phyloP scores from a whole-genome alignment of 2,888 invertebrate genomes.

The Synanthedon myopaeformis region DNA sequence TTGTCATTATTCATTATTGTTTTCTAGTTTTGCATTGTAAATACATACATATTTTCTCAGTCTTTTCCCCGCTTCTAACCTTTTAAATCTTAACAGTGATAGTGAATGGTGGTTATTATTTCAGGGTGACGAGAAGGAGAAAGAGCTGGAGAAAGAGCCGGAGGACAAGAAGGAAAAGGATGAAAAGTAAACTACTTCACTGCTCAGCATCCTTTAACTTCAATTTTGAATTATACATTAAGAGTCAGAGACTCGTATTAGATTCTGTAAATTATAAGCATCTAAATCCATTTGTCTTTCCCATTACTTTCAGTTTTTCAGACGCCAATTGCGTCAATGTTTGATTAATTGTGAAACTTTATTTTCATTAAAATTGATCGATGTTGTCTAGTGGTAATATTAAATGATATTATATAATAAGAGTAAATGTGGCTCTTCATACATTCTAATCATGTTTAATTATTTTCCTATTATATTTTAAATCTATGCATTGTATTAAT shows the following conservation, averaged over 20 bases:
- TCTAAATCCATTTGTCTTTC: conserved; percentile 69
- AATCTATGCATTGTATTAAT: neutral
- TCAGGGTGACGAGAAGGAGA: conserved; percentile 85
- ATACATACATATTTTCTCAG: too few species aligned
- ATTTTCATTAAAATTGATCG: conserved; percentile 18
- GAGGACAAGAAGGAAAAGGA: conserved; percentile 80
- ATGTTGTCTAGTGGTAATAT: conserved; percentile 25
- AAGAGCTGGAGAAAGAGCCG: conserved; percentile 72
- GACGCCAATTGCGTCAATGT: conserved; percentile 24
- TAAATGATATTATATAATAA: neutral
- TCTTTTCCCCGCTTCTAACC: too few species aligned
- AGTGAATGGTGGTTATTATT: conserved; percentile 18
- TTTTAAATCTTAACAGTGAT: too few species aligned
- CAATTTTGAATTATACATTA: conserved; percentile 33
- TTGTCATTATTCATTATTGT: too few species aligned
- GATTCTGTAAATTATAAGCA: conserved; percentile 54
- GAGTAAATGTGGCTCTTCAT: too few species aligned
- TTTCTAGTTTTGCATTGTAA: too few species aligned
- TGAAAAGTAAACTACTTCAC: conserved; percentile 9
- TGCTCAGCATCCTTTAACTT: conserved; percentile 9
- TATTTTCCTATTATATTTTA: neutral
- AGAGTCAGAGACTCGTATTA: conserved; percentile 49
- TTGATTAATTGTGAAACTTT: conserved; percentile 21
- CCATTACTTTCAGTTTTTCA: conserved; percentile 41
- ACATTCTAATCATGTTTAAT: too few species aligned